Percentiles rank a stretch among this genome's conserved stretches.
Conservation (phyloP, 2,888 invertebrate species). For the Caradrina kadenii region DNA sequence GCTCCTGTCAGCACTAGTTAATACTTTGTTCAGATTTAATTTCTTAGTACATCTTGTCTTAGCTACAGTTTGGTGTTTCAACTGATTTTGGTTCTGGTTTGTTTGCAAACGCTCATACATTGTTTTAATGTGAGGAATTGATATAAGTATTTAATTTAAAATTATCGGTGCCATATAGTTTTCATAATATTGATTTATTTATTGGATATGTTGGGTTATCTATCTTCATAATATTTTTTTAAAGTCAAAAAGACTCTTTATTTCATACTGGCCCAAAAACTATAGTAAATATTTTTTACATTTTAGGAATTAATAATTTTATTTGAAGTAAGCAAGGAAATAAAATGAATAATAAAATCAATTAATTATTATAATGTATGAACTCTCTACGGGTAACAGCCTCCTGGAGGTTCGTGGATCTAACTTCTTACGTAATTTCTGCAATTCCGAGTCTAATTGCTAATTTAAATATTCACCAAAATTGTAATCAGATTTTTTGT, state of each 20-base stretch:
- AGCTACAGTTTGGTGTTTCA: conserved; percentile 15
- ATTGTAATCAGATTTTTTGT: conserved; percentile 47
- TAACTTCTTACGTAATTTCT: background rate
- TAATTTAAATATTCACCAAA: conserved; percentile 38
- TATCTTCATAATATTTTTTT: too few relatives aligned
- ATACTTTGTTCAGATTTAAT: conserved; percentile 58
- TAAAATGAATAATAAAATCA: too few relatives aligned
- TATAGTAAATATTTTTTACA: too few relatives aligned
- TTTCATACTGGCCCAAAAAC: too few relatives aligned
- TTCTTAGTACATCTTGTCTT: conserved; percentile 47
- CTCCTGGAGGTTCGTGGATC: too few relatives aligned
- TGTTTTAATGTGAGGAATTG: background rate
- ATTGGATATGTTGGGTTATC: background rate
- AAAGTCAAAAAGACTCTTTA: too few relatives aligned
- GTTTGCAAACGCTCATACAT: conserved; percentile 6
- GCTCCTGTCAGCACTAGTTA: conserved; percentile 64
- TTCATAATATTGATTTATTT: background rate
- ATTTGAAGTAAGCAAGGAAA: too few relatives aligned
- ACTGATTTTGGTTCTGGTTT: conserved; percentile 46
- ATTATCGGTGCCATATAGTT: too few relatives aligned
- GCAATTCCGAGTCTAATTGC: conserved; percentile 3
- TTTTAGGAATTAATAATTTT: too few relatives aligned
- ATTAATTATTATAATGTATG: too few relatives aligned
- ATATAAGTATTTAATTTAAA: background rate
- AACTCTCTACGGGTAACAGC: background rate